Conservation (phyloP, 2,113 vertebrate species). For the Dicaeum eximium region DNA sequence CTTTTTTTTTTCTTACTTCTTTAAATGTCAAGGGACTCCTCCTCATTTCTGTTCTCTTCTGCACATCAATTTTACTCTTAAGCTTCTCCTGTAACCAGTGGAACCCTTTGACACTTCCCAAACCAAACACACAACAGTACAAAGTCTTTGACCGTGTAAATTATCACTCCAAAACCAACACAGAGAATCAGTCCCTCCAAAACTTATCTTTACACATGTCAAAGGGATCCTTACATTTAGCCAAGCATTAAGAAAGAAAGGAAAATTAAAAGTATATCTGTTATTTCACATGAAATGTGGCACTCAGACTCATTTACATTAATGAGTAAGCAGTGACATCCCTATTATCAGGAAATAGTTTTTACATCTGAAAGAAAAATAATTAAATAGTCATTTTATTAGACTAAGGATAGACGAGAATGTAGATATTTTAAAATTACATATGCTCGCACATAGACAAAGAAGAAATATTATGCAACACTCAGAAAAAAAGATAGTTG, state of each 20-base stretch:
- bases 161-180: not conserved
- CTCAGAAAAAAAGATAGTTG: not conserved
- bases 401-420: not conserved
- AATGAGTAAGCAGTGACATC: not conserved
- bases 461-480: not conserved
- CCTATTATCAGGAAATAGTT: not conserved
- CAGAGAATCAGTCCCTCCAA: not conserved
- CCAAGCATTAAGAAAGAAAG: not conserved
- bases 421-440: not conserved
- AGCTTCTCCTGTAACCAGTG: not conserved
- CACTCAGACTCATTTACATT: not conserved
- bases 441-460: accelerated
- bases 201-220: accelerated
- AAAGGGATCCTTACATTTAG: not conserved
- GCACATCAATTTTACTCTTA: not conserved
- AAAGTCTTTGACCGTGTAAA: not conserved
- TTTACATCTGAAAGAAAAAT: not conserved
- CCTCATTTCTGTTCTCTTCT: not conserved
- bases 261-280: accelerated
- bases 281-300: accelerated
- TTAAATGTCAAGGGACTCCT: not conserved
- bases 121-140: not conserved
- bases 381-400: not conserved
- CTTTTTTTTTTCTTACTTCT: not conserved
- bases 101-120: not conserved